Percentiles rank a stretch among this genome's conserved stretches.
Evolutionary conservation across 2,113 vertebrate genomes (phyloP).

Genomic region (Antechinus stuartii): DNA sequence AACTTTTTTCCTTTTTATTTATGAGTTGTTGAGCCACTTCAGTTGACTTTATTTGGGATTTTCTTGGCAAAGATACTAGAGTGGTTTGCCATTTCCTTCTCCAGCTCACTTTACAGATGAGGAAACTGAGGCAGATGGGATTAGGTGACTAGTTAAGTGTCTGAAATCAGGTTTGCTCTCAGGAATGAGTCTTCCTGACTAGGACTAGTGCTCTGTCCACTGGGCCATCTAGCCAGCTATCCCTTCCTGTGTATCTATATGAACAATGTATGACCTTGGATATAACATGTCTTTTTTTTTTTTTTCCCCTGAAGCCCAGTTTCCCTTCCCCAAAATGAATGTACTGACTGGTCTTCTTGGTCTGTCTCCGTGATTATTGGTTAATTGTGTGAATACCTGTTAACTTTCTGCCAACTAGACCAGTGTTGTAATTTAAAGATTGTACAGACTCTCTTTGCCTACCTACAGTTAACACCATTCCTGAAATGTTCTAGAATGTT

Average conservation of each 20-base stretch:
- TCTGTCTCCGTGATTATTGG: background rate
- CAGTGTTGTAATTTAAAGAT: background rate
- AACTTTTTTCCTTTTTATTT: background rate
- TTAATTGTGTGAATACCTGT: background rate
- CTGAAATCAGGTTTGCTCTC: no score
- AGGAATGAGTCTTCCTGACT: background rate
- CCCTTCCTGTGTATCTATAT: background rate
- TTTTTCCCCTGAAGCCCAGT: background rate
- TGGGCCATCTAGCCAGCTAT: background rate
- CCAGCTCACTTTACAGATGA: background rate
- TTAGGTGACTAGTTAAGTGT: no score
- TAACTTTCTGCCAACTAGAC: background rate
- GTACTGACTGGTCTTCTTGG: background rate
- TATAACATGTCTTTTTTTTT: background rate
- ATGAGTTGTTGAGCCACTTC: background rate
- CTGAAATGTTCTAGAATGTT: background rate
- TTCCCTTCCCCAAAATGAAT: background rate
- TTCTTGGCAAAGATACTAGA: background rate
- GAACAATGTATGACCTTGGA: background rate
- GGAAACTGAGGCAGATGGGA: background rate
- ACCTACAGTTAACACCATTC: background rate
- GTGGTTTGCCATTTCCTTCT: background rate
- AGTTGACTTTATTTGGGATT: background rate
- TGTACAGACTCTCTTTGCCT: background rate
- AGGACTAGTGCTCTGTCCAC: background rate